Percentiles rank a stretch among this genome's conserved stretches.
phyloP scores from a whole-genome alignment of 2,113 vertebrate species.

The Forbesichthys papilliferus region DNA sequence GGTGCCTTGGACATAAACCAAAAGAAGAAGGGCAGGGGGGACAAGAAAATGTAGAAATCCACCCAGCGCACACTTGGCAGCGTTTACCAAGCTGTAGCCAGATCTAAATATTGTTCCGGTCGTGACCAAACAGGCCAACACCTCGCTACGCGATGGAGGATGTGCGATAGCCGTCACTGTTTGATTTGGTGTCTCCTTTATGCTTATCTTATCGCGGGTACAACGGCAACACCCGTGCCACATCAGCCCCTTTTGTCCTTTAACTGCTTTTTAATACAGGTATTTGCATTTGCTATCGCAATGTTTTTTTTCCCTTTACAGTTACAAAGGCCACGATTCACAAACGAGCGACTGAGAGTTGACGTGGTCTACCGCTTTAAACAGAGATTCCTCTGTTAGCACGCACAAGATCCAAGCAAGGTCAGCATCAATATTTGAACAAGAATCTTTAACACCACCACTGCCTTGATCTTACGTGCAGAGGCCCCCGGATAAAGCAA shows the following conservation, averaged over 20 bases:
- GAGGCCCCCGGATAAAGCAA: conserved; percentile 36
- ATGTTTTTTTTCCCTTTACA: conserved; percentile 4
- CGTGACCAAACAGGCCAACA: conserved; percentile 69
- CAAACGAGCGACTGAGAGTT: conserved; percentile 1
- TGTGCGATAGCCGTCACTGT: conserved; percentile 52
- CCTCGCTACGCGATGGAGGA: conserved; percentile 47
- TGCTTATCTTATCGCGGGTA: conserved; percentile 60
- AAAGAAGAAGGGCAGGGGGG: not conserved
- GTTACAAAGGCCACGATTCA: conserved; percentile 26
- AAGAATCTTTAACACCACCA: conserved; percentile 44
- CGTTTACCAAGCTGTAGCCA: conserved; percentile 58
- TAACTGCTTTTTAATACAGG: conserved; percentile 42
- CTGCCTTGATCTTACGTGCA: conserved; percentile 41
- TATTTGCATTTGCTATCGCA: conserved; percentile 51
- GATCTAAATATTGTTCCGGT: conserved; percentile 75
- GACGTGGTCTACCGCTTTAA: conserved; percentile 39
- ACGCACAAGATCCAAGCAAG: conserved; percentile 41
- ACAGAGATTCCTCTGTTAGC: conserved; percentile 37
- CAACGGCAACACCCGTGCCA: conserved; percentile 53
- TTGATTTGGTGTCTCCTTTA: conserved; percentile 64
- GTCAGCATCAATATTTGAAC: conserved; percentile 64
- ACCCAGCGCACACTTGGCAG: conserved; percentile 30
- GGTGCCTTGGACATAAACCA: conserved; percentile 49
- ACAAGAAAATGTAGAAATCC: conserved; percentile 30
- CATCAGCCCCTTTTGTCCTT: conserved; percentile 51